Percentiles rank a stretch among this genome's conserved stretches.
Evolutionary conservation across 2,797 vertebrate species (phyloP).

Genomic region (Todus mexicanus): DNA sequence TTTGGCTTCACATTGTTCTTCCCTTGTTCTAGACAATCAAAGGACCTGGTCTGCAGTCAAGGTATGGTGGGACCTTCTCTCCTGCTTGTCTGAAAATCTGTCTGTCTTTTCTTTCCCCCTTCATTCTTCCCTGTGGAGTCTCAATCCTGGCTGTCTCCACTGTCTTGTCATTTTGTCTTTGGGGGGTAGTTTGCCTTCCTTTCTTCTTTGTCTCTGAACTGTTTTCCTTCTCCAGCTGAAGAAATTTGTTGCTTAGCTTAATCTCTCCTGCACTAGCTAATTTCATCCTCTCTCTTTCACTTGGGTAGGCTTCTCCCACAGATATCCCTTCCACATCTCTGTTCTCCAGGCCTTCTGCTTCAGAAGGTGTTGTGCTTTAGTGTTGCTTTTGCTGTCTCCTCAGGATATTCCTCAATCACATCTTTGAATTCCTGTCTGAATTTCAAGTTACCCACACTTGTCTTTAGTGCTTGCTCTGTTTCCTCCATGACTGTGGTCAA

Average conservation of each 20-base stretch:
- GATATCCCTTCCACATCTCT: background rate
- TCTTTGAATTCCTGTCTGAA: background rate
- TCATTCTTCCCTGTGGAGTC: background rate
- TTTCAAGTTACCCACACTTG: background rate
- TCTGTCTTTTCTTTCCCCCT: background rate
- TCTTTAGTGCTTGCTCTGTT: background rate
- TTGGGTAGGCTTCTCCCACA: background rate
- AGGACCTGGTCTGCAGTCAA: background rate
- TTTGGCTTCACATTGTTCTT: background rate
- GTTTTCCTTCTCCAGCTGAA: background rate
- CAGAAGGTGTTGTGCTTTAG: background rate
- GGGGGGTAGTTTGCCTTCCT: constrained; percentile 7
- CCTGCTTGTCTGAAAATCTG: background rate
- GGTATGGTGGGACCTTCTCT: background rate
- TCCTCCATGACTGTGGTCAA: background rate
- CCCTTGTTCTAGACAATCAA: background rate
- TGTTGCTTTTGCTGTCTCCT: background rate
- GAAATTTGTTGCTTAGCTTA: background rate
- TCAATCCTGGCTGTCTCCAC: background rate
- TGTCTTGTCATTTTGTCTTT: constrained; percentile 17
- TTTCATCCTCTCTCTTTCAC: background rate
- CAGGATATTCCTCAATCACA: background rate
- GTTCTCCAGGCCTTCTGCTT: background rate
- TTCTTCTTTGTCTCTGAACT: constrained; percentile 28
- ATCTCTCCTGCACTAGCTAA: background rate